These are phyloP conservation scores for Salminus brasiliensis DNA, from an alignment of 2,113 vertebrate species.

Conservation along the genomic window DNA sequence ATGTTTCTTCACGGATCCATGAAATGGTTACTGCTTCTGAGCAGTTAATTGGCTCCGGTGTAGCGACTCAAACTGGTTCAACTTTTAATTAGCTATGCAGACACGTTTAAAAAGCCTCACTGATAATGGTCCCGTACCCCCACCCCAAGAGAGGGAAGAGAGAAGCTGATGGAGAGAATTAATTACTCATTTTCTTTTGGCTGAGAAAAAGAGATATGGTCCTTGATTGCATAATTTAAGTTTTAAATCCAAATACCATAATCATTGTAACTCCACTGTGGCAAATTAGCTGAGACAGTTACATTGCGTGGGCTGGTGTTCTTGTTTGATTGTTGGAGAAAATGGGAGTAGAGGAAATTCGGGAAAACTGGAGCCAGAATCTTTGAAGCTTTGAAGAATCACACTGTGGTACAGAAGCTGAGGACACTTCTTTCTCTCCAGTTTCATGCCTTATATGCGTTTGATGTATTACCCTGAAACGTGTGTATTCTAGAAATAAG, in stretches of 20 bases:
- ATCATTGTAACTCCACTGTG: slow-evolving; percentile 58
- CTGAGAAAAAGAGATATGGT: slow-evolving; percentile 39
- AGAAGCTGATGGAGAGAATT: slow-evolving; percentile 46
- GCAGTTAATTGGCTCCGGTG: slow-evolving; percentile 41
- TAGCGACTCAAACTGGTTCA: slow-evolving; percentile 44
- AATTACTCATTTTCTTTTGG: slow-evolving; percentile 63
- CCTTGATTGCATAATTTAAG: slow-evolving; percentile 62
- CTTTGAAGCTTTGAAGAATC: not conserved
- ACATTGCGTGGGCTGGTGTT: not conserved
- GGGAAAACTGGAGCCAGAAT: not conserved
- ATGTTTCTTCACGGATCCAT: slow-evolving; percentile 18
- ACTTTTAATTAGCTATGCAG: slow-evolving; percentile 65
- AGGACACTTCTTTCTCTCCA: not conserved
- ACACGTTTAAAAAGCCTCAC: slow-evolving; percentile 53
- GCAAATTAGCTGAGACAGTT: slow-evolving; percentile 41
- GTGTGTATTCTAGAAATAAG: not conserved
- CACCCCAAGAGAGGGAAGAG: slow-evolving; percentile 28
- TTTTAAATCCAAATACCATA: slow-evolving; percentile 57
- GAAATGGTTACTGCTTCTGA: slow-evolving; percentile 40
- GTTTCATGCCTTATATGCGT: not conserved
- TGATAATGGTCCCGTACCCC: slow-evolving; percentile 61
- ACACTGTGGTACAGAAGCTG: not conserved
- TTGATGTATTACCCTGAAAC: not conserved
- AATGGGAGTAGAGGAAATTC: not conserved
- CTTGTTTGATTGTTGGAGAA: slow-evolving; percentile 1